Percentiles rank a stretch among this genome's conserved stretches.
phyloP scores from a whole-genome alignment of 2,888 invertebrate genomes.

The Conops quadrifasciatus region DNA sequence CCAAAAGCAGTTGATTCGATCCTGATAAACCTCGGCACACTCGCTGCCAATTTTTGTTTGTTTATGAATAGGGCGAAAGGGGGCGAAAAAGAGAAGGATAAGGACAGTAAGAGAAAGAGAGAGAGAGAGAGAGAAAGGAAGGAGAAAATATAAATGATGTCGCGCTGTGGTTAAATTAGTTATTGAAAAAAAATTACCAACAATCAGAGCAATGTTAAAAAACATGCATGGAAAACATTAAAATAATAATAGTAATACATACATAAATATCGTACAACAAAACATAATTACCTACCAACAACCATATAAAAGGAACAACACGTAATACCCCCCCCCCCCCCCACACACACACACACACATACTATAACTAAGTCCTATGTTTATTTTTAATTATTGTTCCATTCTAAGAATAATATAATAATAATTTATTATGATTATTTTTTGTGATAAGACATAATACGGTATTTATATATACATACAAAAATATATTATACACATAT shows the following conservation, averaged over 20 bases:
- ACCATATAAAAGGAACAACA: no score
- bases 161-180: conserved; percentile 48
- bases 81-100: not conserved
- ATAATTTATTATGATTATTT: conserved; percentile 60
- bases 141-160: conserved; percentile 5
- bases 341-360: conserved; percentile 53
- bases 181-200: not conserved
- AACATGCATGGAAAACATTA: conserved; percentile 40
- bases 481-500: conserved; percentile 51
- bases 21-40: no score
- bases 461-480: conserved; percentile 61
- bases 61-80: no score
- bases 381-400: conserved; percentile 63
- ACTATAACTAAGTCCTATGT: conserved; percentile 63
- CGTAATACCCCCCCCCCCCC: no score
- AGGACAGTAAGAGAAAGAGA: not conserved
- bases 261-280: conserved; percentile 19
- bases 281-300: no score
- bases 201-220: not conserved
- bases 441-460: conserved; percentile 60
- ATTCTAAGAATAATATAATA: conserved; percentile 62
- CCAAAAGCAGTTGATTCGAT: no score
- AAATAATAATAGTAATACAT: conserved; percentile 33
- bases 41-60: no score
- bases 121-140: not conserved